phyloP scores from a whole-genome alignment of 1,140 invertebrate species.

The Hesperophylax magnus region DNA sequence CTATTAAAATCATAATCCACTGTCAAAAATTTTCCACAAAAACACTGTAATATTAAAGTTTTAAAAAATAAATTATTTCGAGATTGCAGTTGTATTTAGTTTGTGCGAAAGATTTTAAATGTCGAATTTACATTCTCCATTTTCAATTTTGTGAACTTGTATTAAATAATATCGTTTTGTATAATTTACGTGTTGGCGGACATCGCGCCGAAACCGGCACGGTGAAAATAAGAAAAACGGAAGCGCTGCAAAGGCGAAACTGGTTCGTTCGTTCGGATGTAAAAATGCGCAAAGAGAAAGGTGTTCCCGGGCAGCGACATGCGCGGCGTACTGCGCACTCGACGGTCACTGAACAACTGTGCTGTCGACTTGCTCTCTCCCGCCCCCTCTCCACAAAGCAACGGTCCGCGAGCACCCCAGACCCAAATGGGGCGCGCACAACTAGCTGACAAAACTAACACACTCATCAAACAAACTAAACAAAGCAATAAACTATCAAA shows the following conservation, averaged over 20 bases:
- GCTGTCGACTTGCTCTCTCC: neutral
- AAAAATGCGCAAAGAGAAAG: conserved; percentile 25
- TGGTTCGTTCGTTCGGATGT: conserved; percentile 19
- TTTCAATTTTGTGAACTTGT: too few species aligned
- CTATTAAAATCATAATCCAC: too few species aligned
- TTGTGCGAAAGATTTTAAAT: too few species aligned
- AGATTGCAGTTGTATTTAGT: too few species aligned
- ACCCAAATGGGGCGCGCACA: neutral
- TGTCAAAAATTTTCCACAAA: too few species aligned
- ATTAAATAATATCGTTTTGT: too few species aligned
- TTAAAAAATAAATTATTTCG: too few species aligned
- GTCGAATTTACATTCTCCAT: too few species aligned
- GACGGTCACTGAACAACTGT: conserved; percentile 40
- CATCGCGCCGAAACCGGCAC: conserved; percentile 21
- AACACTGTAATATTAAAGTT: too few species aligned
- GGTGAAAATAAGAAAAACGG: conserved; percentile 26
- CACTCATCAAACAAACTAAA: neutral
- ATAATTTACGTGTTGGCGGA: conserved; percentile 4
- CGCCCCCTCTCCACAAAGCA: neutral
- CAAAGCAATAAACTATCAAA: neutral
- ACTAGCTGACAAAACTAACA: neutral
- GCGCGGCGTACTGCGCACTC: conserved; percentile 38
- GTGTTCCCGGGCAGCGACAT: neutral
- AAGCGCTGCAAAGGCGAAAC: conserved; percentile 5
- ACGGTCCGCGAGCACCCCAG: conserved; percentile 7